A percentile compares a stretch with the other conserved stretches of the same genome.
These are phyloP conservation scores for Coilia nasus DNA, from an alignment of 2,797 vertebrate genomes.

Conservation along the genomic window DNA sequence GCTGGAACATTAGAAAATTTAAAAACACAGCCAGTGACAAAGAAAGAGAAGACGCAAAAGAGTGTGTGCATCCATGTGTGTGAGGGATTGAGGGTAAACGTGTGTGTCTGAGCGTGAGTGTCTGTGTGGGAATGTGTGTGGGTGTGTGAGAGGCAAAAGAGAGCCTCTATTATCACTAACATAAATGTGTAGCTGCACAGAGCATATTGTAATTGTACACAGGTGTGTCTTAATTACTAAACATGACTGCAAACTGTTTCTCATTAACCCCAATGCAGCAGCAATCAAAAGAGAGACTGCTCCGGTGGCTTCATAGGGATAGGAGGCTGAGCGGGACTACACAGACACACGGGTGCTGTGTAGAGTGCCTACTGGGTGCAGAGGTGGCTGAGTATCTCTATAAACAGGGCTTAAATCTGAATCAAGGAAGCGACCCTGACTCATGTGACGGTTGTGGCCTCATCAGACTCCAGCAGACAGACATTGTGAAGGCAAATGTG, in stretches of 20 bases:
- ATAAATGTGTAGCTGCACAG: conserved; percentile 19
- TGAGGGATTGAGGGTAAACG: no score
- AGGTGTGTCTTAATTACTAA: conserved; percentile 35
- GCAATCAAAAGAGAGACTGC: conserved; percentile 27
- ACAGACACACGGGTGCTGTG: neutral
- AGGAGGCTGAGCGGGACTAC: neutral
- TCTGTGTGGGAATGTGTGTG: neutral
- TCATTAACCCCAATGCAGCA: conserved; percentile 36
- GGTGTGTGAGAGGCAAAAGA: conserved; percentile 7
- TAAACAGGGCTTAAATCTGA: neutral
- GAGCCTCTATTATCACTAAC: neutral
- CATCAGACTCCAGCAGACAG: neutral
- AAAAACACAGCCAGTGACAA: neutral
- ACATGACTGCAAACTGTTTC: conserved; percentile 37
- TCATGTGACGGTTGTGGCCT: neutral
- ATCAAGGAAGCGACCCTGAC: neutral
- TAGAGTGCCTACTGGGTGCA: neutral
- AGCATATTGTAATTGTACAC: conserved; percentile 33
- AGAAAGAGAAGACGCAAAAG: conserved; percentile 4
- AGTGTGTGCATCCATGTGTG: no score
- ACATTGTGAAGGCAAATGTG: neutral
- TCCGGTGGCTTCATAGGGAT: neutral
- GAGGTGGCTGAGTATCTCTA: neutral
- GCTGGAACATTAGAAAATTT: neutral
- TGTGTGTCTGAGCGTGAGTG: neutral